Evolutionary conservation across 2,797 vertebrate genomes (phyloP).

Genomic region (Pipistrellus nathusii): DNA sequence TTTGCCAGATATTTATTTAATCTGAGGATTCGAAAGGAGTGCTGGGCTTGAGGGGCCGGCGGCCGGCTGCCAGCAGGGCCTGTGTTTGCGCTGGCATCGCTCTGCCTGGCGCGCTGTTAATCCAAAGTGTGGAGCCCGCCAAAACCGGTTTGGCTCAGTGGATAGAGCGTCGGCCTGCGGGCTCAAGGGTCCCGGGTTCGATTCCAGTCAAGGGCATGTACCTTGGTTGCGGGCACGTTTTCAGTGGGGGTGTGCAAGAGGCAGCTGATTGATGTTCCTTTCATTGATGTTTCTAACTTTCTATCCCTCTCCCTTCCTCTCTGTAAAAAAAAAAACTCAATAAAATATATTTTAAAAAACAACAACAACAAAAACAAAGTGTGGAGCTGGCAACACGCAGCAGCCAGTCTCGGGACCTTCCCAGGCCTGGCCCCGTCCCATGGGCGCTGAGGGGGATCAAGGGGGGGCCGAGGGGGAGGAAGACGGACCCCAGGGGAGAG

Average conservation of each 20-base stretch:
- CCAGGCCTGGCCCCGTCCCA: background rate
- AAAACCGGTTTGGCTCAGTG: too few relatives aligned
- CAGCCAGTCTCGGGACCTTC: background rate
- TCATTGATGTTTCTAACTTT: too few relatives aligned
- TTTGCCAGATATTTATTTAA: constrained; percentile 75
- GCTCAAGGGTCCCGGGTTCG: too few relatives aligned
- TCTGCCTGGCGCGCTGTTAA: background rate
- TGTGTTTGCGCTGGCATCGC: constrained; percentile 38
- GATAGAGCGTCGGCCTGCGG: too few relatives aligned
- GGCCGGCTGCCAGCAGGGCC: constrained; percentile 38
- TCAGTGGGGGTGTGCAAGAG: too few relatives aligned
- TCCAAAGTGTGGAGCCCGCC: background rate
- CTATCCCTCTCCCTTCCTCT: too few relatives aligned
- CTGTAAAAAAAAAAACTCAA: too few relatives aligned
- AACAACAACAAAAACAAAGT: background rate
- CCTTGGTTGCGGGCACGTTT: too few relatives aligned
- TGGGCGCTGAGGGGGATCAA: rapidly evolving
- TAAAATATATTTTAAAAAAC: too few relatives aligned
- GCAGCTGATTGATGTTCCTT: too few relatives aligned
- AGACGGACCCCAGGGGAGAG: background rate
- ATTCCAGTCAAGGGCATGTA: too few relatives aligned
- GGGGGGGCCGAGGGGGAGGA: too few relatives aligned
- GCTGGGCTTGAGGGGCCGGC: constrained; percentile 56
- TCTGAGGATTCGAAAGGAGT: constrained; percentile 61
- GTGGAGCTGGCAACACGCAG: background rate